These are phyloP conservation scores for Nipponia nippon DNA, from an alignment of 2,113 vertebrate species.

Conservation along the genomic window DNA sequence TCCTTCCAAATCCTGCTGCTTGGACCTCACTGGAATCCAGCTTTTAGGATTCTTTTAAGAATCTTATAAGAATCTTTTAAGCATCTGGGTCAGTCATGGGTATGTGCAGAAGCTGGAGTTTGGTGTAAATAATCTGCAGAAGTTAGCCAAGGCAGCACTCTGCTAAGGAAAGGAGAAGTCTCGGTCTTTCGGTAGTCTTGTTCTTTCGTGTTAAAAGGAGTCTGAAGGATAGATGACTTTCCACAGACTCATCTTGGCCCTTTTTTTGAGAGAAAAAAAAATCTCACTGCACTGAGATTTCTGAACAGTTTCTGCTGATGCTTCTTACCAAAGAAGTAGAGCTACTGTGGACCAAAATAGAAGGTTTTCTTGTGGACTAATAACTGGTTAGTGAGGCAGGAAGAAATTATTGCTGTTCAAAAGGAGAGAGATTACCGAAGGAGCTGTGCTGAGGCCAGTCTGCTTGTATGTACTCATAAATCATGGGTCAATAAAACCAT, in stretches of 20 bases:
- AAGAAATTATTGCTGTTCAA: not conserved
- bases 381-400: not conserved
- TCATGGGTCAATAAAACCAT: not conserved
- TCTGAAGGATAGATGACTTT: not conserved
- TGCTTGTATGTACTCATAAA: not conserved
- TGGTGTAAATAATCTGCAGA: not conserved
- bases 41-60: not conserved
- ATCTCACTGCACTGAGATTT: not conserved
- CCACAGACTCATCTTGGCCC: not conserved
- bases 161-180: not conserved
- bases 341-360: not conserved
- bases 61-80: not conserved
- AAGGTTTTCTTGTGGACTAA: not conserved
- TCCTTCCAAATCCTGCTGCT: not conserved
- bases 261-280: not conserved
- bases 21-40: not conserved
- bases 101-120: not conserved
- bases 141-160: not conserved
- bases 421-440: not conserved
- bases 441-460: not conserved
- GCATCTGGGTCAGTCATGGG: rapidly evolving
- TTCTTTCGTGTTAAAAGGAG: not conserved
- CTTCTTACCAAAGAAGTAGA: not conserved
- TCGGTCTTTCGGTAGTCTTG: not conserved
- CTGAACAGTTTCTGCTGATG: not conserved